Evolutionary conservation across 1,140 invertebrate species (phyloP), one percentile per base, ranked within the genome.

Genomic region (Hycleus cichorii): DNA sequence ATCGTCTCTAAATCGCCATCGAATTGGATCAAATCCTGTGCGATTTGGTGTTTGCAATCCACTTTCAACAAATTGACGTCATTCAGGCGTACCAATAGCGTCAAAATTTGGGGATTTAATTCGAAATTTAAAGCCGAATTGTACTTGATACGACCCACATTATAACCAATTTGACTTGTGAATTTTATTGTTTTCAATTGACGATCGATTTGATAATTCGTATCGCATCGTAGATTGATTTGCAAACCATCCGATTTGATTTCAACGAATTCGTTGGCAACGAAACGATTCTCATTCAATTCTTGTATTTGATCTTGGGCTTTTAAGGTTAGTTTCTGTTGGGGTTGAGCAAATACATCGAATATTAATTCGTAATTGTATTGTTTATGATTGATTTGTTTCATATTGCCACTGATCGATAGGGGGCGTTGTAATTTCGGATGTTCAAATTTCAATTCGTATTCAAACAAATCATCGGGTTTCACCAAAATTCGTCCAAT

Each of bases 361-460:
- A 86, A 72, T 4, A 46, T 24, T 5, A 54, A 27, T 38, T 54
- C 10, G 51, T 45, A 46, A 26, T 25, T 32, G 11, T 7, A 8
- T 26, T 54, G 10, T 78, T 69, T 1, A 74, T 65, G 39, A 77
- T 75, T 4, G 68, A 71, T 50, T 77, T 74, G 2, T 7, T 32
- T 7, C 1, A 46, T 32, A 40, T 71, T 75, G 24, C 79, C 78
- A 39, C 73, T 76, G 2, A 85, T 61, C 8, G 65, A 47, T 42
- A 85, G 70, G 27, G 83, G 77, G 71, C 84, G 86, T 40, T 75
- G 74, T 51, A 88, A 74, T 24, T 75, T 78, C 9, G 86, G 87
- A 72, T 86, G 82, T 9, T 78, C 78, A 44, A 88, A 78, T 66
- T 80, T 82, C 0, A 83, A 62, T 56, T 84, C 78, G 4, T 81